Percentiles rank a stretch among this genome's conserved stretches.
phyloP scores from a whole-genome alignment of 2,113 vertebrate species.

The Chinchilla lanigera region DNA sequence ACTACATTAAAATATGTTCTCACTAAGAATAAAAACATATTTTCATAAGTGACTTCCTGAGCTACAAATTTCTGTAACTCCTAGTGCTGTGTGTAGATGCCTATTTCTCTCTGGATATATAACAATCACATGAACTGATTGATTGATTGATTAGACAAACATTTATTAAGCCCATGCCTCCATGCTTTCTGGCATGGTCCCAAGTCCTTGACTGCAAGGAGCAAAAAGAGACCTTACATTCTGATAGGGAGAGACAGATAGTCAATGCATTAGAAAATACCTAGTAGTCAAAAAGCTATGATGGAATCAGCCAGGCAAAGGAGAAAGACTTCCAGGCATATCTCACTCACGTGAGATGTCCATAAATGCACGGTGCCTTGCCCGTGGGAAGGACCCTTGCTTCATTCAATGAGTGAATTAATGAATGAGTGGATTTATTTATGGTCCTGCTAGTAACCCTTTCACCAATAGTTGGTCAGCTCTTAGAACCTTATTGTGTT shows the following conservation, averaged over 20 bases:
- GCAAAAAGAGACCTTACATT: neutral
- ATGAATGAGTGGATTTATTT: neutral
- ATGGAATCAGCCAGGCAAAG: neutral
- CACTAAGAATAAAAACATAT: neutral
- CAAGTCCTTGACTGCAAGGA: neutral
- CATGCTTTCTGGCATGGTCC: neutral
- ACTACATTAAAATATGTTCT: neutral
- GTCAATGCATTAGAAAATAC: neutral
- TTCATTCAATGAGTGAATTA: neutral
- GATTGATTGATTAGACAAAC: conserved; percentile 21
- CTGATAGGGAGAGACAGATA: neutral
- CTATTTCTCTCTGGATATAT: neutral
- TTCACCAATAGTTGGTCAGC: neutral
- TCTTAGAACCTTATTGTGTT: neutral
- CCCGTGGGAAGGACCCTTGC: rapidly evolving
- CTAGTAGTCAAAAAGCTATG: neutral
- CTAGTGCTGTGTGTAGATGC: neutral
- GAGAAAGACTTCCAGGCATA: neutral
- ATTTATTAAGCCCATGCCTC: neutral
- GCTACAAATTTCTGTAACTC: neutral
- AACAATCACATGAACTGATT: neutral
- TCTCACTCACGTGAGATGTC: neutral
- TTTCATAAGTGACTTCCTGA: conserved; percentile 25
- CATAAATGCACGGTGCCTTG: neutral
- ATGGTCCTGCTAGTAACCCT: neutral